Base-by-base conservation (phyloP, 2,888 invertebrate genomes). In the Tetranychus truncatus region DNA sequence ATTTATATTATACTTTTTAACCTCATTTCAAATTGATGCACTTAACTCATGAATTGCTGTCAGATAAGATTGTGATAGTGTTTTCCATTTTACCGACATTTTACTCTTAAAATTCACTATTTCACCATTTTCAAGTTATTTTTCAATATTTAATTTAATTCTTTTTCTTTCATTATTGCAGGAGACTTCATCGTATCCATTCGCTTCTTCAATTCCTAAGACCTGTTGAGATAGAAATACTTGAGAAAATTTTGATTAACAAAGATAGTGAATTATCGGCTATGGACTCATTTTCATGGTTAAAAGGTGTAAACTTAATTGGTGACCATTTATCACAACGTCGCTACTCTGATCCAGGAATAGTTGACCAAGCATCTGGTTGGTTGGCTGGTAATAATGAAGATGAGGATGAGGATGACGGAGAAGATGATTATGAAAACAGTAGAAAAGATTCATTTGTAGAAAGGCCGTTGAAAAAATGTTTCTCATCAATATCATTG, bases 201-300 rank as follows among this genome's bases (percentile, higher is more conserved):
- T 76, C 74, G 21, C 66, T 77, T 45, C 73, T 77, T 21, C 46
- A 74, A 3, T 66, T 67, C 71, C 67, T 77, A 24, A 45, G 75
- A 45, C 74, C 66, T 65, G 76, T 76, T 18, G 77, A 77, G 73
- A 74, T 76, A 55, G 73, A 75, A 20, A 55, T 77, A 15, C 75
- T 77, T 44, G 77, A 77, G 45, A 74, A 69, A 69, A 45, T 77
- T 6, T 45, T 77, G 67, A 76, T 67, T 15, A 76, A 76, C 71
- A 73, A 76, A 72, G 76, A 76, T 21, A 74, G 46, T 45, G 24
- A n/a, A 24, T 18, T 21, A 20, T 15, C 15, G 24, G 66, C n/a
- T n/a, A 8, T 72, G 72, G 45, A 72, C 15, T 72, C 72, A 18
- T 21, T 69, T 24, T n/a, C 69, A 18, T 69, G 69, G 69, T 44